Conservation (phyloP, 2,888 invertebrate species). For the Heliconius charithonia region DNA sequence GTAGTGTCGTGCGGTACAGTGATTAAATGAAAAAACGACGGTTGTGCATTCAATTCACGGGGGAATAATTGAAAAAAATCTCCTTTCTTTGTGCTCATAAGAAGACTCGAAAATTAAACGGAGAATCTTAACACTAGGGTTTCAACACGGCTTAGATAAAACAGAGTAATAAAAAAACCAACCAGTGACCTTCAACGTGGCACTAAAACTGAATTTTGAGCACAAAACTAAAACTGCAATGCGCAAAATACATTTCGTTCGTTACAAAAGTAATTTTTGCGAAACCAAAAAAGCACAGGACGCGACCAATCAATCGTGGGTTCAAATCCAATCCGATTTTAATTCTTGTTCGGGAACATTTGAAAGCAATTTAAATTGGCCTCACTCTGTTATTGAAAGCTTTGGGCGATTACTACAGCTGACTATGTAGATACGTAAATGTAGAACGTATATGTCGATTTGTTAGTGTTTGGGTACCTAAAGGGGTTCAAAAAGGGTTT, state of each 20-base stretch:
- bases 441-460: no score
- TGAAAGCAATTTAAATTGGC: constrained; percentile 10
- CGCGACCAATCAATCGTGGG: constrained; percentile 15
- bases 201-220: background rate
- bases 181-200: background rate
- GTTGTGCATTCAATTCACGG: background rate
- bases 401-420: background rate
- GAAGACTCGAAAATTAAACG: background rate
- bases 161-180: background rate
- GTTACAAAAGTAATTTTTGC: background rate
- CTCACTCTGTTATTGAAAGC: constrained; percentile 14
- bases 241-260: constrained; percentile 35
- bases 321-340: constrained; percentile 19
- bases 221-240: constrained; percentile 34
- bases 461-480: background rate
- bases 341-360: constrained; percentile 9
- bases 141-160: no score
- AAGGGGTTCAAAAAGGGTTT: background rate
- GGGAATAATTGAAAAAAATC: background rate
- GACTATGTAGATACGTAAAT: background rate
- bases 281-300: constrained; percentile 12
- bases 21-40: background rate
- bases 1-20: no score
- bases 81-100: background rate
- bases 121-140: no score